These are phyloP conservation scores for Nothoprocta perdicaria DNA, from an alignment of 2,113 vertebrate species.

Conservation along the genomic window DNA sequence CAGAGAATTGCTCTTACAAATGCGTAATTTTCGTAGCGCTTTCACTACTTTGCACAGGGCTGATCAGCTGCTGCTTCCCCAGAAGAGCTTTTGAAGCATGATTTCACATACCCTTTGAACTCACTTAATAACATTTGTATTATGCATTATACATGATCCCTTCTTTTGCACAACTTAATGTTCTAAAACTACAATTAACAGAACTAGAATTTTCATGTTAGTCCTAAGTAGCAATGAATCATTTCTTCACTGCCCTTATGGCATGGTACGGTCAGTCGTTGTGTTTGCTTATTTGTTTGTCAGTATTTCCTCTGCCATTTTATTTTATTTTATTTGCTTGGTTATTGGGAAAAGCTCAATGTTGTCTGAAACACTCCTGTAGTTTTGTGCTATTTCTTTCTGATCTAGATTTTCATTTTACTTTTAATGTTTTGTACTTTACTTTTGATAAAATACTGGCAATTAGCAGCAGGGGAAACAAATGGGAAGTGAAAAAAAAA, in stretches of 20 bases:
- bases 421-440: conserved; percentile 1
- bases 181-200: background rate
- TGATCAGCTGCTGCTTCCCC: background rate
- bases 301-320: background rate
- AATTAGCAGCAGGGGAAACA: background rate
- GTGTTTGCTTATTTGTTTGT: background rate
- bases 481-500: background rate
- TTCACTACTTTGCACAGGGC: background rate
- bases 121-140: background rate
- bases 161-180: background rate
- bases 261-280: background rate
- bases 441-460: background rate
- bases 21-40: background rate
- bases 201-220: background rate
- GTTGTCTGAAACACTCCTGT: conserved; percentile 27
- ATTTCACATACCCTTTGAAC: background rate
- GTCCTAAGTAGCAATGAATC: background rate
- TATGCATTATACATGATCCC: background rate
- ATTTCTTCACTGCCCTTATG: background rate
- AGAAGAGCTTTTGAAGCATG: background rate
- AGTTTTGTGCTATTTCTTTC: background rate
- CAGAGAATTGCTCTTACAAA: background rate
- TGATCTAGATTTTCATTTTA: conserved; percentile 19
- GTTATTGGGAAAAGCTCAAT: conserved; percentile 10
- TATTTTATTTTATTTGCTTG: conserved; percentile 10